A percentile compares a stretch with the other conserved stretches of the same genome.
These are phyloP conservation scores for Eurypyga helias DNA, from an alignment of 2,113 vertebrate species.

Conservation along the genomic window DNA sequence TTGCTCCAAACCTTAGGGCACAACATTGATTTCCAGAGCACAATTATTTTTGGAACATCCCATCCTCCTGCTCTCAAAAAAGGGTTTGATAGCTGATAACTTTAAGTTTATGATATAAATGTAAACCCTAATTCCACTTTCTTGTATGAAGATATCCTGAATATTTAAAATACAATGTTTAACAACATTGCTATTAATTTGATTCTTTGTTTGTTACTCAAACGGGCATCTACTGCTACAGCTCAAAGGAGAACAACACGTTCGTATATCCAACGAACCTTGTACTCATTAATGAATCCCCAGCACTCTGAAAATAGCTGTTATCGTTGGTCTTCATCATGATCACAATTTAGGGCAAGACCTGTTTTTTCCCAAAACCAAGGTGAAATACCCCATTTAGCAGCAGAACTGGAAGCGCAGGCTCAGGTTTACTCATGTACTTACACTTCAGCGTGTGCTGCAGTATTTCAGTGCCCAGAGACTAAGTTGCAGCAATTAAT, in stretches of 20 bases:
- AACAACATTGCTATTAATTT: neutral
- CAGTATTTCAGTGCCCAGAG: neutral
- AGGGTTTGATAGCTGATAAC: neutral
- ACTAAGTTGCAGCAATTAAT: neutral
- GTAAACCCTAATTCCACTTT: neutral
- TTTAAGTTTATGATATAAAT: neutral
- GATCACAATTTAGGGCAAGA: neutral
- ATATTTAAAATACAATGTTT: neutral
- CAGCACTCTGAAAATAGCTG: neutral
- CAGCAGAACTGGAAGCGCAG: neutral
- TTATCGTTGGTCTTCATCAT: neutral
- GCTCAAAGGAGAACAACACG: neutral
- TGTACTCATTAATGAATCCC: neutral
- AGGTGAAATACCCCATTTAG: neutral
- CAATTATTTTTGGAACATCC: neutral
- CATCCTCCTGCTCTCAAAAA: neutral
- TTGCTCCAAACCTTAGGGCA: conserved; percentile 41
- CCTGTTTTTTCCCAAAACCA: neutral
- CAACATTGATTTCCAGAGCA: conserved; percentile 2
- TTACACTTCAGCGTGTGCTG: neutral
- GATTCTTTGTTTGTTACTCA: neutral
- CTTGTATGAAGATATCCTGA: neutral
- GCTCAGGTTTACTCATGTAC: neutral
- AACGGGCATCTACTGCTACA: neutral
- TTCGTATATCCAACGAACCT: too few species aligned